phyloP scores from a whole-genome alignment of 2,888 invertebrate species.

The Drosophila subsilvestris region DNA sequence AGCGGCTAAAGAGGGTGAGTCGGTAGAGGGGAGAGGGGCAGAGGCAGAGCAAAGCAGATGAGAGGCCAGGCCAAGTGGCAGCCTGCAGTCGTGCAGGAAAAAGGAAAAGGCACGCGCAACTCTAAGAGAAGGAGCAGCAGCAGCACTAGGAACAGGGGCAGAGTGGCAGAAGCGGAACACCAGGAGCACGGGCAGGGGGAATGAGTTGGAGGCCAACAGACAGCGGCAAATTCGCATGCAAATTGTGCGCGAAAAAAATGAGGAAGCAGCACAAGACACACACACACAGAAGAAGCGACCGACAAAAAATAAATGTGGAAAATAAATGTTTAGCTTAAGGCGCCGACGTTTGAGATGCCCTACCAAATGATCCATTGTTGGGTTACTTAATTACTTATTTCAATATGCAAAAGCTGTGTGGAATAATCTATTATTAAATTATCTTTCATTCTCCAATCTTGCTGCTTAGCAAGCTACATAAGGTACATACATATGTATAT shows the following conservation, averaged over 20 bases:
- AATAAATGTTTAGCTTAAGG: neutral
- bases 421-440: too few species aligned
- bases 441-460: too few species aligned
- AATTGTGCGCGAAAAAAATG: constrained; percentile 79
- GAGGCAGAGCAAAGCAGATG: constrained; percentile 17
- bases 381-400: neutral
- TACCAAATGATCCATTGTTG: neutral
- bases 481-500: too few species aligned
- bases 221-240: constrained; percentile 79
- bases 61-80: constrained; percentile 35
- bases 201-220: constrained; percentile 49
- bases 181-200: neutral
- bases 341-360: neutral
- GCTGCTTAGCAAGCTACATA: too few species aligned
- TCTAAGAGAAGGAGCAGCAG: neutral
- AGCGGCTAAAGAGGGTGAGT: constrained; percentile 3
- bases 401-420: too few species aligned
- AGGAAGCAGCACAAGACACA: constrained; percentile 61
- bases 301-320: constrained; percentile 22
- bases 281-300: constrained; percentile 23
- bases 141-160: neutral
- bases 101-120: constrained; percentile 47
- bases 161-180: neutral
- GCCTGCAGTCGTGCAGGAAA: constrained; percentile 76
- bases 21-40: neutral